phyloP scores from a whole-genome alignment of 1,140 invertebrate species.

The Oncopodura yosiiana region DNA sequence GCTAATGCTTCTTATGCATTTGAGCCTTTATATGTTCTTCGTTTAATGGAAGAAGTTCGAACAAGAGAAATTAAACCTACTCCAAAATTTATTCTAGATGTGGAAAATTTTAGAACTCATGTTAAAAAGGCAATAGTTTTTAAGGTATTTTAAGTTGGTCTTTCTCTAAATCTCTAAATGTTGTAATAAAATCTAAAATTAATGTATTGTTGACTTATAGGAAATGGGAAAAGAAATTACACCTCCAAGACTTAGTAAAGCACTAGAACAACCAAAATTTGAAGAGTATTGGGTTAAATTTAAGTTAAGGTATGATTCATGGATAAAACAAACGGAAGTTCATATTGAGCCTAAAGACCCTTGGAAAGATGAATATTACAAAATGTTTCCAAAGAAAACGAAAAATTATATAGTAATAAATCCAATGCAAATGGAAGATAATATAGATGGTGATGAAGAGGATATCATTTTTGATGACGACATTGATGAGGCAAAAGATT shows the following conservation, averaged over 20 bases:
- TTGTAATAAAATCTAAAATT: not conserved
- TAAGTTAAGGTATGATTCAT: slow-evolving; percentile 7
- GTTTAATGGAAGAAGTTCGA: slow-evolving; percentile 55
- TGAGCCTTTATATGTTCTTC: slow-evolving; percentile 55
- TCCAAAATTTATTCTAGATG: slow-evolving; percentile 16
- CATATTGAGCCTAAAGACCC: slow-evolving; percentile 15
- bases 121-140: slow-evolving; percentile 12
- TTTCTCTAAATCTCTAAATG: not conserved
- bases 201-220: slow-evolving; percentile 9
- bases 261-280: slow-evolving; percentile 19
- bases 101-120: slow-evolving; percentile 10
- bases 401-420: too few relatives aligned
- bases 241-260: not conserved
- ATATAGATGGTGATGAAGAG: too few relatives aligned
- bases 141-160: slow-evolving; percentile 1
- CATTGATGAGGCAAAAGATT: too few relatives aligned
- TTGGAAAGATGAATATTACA: slow-evolving; percentile 24
- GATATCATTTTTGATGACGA: too few relatives aligned
- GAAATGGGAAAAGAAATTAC: slow-evolving; percentile 14
- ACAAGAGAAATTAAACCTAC: slow-evolving; percentile 51
- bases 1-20: slow-evolving; percentile 47
- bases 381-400: too few relatives aligned
- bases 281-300: slow-evolving; percentile 13
- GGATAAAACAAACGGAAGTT: slow-evolving; percentile 9
- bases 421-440: too few relatives aligned